These are phyloP conservation scores for Conger conger DNA, from an alignment of 2,113 vertebrate species.

Conservation along the genomic window DNA sequence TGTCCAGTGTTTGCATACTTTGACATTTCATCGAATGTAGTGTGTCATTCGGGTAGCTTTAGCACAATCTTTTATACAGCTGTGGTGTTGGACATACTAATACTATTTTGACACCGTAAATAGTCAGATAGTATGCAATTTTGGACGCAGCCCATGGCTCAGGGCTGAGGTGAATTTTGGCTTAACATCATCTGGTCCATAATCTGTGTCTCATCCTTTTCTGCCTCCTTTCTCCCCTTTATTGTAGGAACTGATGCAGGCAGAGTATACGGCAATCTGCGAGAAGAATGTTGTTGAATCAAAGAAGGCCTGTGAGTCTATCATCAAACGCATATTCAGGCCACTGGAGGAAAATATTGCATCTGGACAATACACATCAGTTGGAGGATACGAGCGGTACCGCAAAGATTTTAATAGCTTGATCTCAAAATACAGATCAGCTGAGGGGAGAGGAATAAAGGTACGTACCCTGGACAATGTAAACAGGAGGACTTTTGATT, in stretches of 20 bases:
- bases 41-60: too few relatives aligned
- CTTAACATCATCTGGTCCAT: background rate
- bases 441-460: constrained; percentile 29
- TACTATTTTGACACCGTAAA: too few relatives aligned
- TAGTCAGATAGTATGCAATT: too few relatives aligned
- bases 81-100: too few relatives aligned
- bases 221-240: background rate
- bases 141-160: too few relatives aligned
- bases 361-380: constrained; percentile 30
- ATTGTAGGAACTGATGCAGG: constrained; percentile 17
- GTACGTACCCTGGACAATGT: constrained; percentile 12
- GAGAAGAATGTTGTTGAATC: constrained; percentile 35
- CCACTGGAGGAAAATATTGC: constrained; percentile 30
- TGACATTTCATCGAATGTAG: too few relatives aligned
- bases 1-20: too few relatives aligned
- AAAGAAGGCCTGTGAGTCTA: constrained; percentile 17
- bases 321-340: constrained; percentile 26
- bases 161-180: too few relatives aligned
- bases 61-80: too few relatives aligned
- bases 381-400: constrained; percentile 39
- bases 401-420: background rate
- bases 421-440: constrained; percentile 25
- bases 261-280: constrained; percentile 31
- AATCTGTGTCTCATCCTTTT: background rate
- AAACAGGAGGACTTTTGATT: too few relatives aligned